Conservation (phyloP, 2,888 invertebrate species). For the Vanessa cardui region DNA sequence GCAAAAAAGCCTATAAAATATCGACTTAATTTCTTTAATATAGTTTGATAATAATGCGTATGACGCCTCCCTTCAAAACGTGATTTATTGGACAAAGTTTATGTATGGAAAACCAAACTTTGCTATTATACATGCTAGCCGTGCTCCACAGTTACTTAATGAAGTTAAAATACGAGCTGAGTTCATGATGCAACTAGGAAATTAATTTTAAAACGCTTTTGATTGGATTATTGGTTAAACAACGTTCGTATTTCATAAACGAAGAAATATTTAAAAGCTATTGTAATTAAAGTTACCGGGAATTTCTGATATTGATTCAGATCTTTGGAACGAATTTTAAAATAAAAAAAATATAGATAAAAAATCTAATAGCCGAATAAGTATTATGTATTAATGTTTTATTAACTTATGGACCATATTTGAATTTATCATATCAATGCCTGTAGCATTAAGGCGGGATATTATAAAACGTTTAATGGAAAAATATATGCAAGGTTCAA, state of each 20-base stretch:
- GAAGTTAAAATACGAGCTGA: constrained; percentile 17
- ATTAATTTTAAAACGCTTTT: neutral
- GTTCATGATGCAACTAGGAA: neutral
- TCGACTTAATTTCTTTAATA: neutral
- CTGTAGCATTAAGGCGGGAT: no score
- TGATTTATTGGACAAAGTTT: constrained; percentile 23
- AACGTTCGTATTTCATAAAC: neutral
- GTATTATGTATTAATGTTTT: no score
- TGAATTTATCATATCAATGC: no score
- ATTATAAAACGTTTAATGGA: no score
- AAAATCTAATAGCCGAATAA: no score
- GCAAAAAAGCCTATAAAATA: no score
- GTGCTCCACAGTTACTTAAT: constrained; percentile 18
- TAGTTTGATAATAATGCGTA: neutral
- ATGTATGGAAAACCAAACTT: constrained; percentile 25
- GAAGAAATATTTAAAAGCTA: neutral
- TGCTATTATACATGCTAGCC: constrained; percentile 19
- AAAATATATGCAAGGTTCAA: no score
- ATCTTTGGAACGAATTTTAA: no score
- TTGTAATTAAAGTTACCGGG: no score
- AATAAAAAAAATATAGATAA: no score
- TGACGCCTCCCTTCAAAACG: constrained; percentile 14
- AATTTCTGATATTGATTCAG: no score
- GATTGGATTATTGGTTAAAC: neutral
- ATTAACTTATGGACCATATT: no score